phyloP scores from a whole-genome alignment of 2,888 invertebrate species.

The Petrolisthes cinctipes region DNA sequence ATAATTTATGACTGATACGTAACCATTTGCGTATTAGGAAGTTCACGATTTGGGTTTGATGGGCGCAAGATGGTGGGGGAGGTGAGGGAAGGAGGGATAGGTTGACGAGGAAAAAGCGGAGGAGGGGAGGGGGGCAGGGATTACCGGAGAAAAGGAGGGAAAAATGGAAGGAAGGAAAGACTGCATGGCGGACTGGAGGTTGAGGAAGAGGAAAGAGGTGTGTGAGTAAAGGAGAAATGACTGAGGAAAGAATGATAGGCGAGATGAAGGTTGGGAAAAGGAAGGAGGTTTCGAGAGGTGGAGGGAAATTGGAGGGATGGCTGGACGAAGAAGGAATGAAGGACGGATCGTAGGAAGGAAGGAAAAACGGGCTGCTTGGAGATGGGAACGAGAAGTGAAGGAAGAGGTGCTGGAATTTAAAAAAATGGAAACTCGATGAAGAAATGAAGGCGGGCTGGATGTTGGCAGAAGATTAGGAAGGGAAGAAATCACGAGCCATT shows the following conservation, averaged over 20 bases:
- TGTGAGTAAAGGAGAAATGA: no score
- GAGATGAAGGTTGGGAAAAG: not conserved
- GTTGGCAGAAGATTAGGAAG: no score
- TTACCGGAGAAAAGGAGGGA: not conserved
- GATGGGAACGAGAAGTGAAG: no score
- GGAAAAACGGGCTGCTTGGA: no score
- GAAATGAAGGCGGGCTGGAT: no score
- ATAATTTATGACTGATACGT: not conserved
- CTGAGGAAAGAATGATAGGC: not conserved
- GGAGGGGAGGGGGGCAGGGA: not conserved
- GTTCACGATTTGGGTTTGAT: not conserved
- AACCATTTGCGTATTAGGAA: not conserved
- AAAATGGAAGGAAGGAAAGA: not conserved
- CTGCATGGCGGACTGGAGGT: not conserved
- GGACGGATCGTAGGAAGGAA: not conserved
- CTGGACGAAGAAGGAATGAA: not conserved
- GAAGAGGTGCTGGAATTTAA: no score
- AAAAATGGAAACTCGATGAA: no score
- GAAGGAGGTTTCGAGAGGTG: not conserved
- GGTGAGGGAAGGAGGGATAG: not conserved
- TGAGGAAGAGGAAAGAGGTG: not conserved
- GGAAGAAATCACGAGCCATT: no score
- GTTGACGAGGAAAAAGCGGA: not conserved
- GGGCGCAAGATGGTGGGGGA: not conserved
- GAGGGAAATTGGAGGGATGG: not conserved